A percentile compares a stretch with the other conserved stretches of the same genome.
Conservation (phyloP, 1,140 invertebrate genomes). For the Cotesia vestalis region DNA sequence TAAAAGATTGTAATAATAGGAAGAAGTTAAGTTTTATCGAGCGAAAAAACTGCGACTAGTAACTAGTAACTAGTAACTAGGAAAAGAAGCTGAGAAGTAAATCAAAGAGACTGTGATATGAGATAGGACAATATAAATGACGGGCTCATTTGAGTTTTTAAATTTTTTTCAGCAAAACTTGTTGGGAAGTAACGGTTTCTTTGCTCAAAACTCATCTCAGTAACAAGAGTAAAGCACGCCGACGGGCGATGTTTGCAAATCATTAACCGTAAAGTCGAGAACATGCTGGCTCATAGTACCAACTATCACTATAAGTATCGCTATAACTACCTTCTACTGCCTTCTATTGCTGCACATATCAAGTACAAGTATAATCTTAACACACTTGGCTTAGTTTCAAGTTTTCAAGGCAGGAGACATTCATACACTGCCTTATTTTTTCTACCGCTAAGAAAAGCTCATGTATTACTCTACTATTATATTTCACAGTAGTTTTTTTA, state of each 20-base stretch:
- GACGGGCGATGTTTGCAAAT: slow-evolving; percentile 61
- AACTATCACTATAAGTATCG: too few species aligned
- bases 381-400: slow-evolving; percentile 21
- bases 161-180: slow-evolving; percentile 9
- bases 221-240: slow-evolving; percentile 18
- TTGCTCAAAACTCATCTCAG: slow-evolving; percentile 3
- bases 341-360: neutral
- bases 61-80: too few species aligned
- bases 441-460: neutral
- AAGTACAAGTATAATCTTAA: slow-evolving; percentile 11
- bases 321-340: too few species aligned
- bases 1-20: neutral
- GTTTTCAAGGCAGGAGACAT: slow-evolving; percentile 13
- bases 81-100: neutral
- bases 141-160: neutral
- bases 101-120: neutral
- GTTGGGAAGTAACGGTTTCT: slow-evolving; percentile 11
- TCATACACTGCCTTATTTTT: neutral
- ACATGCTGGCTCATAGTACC: neutral
- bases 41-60: too few species aligned
- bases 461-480: too few species aligned
- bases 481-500: too few species aligned
- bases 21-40: neutral
- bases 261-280: slow-evolving; percentile 47
- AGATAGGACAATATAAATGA: too few species aligned